Percentiles rank a stretch among this genome's conserved stretches.
Conservation (phyloP, 1,140 invertebrate species). For the Dreissena rostriformis region DNA sequence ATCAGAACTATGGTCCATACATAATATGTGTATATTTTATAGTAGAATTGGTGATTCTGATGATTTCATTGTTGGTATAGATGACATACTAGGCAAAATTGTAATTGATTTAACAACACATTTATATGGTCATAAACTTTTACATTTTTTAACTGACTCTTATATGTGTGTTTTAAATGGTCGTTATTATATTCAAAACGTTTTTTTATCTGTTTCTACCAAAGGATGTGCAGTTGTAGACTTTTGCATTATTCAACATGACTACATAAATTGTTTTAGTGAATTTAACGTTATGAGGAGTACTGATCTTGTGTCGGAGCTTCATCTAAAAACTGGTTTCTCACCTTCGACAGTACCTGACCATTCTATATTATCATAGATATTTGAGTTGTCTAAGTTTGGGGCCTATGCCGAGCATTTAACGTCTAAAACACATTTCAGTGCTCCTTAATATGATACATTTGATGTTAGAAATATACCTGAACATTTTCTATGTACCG, state of each 20-base stretch:
- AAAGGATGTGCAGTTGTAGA: slow-evolving; percentile 46
- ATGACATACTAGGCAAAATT: slow-evolving; percentile 25
- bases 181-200: slow-evolving; percentile 23
- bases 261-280: slow-evolving; percentile 6
- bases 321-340: slow-evolving; percentile 2
- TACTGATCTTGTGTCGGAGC: background rate
- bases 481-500: background rate
- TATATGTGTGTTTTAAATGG: slow-evolving; percentile 56
- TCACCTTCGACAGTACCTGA: background rate
- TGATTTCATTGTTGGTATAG: slow-evolving; percentile 49
- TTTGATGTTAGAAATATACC: background rate
- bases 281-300: slow-evolving; percentile 31
- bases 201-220: slow-evolving; percentile 50
- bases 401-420: background rate
- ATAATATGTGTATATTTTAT: slow-evolving; percentile 38
- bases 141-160: slow-evolving; percentile 37
- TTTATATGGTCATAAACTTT: slow-evolving; percentile 40
- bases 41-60: slow-evolving; percentile 8
- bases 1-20: slow-evolving; percentile 8
- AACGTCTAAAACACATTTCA: background rate
- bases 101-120: slow-evolving; percentile 44
- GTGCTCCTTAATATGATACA: background rate
- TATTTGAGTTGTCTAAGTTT: background rate
- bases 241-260: slow-evolving; percentile 44
- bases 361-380: background rate